Base-by-base conservation (phyloP, 2,797 vertebrate genomes). In the Tolypeutes matacus region DNA sequence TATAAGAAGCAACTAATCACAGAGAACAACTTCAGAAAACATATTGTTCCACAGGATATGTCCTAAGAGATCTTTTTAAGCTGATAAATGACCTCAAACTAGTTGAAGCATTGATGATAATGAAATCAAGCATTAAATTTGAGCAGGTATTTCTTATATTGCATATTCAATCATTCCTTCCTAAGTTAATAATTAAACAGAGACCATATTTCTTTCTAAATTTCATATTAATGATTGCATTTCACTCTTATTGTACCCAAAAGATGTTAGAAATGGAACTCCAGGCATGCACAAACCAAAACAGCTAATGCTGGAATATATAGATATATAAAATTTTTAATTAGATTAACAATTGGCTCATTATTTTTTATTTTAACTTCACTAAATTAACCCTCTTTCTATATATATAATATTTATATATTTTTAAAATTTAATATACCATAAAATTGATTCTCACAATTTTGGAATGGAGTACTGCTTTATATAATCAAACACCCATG, bases 191-290 rank as follows among this genome's bases (percentile, higher is more conserved):
- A 94, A 91, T 80, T 88, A 88, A 65, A 23, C 51, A 18, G 6
- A 49, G 46, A 64, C 14, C n/a, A 60, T 91, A 77, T 82, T 85
- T 96, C 36, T 76, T 86, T 87, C 27, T 84, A 46, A 70, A 56
- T 80, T 20, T 34, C 58, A 34, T 1, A 34, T 27, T 60, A 53
- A 11, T 56, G 46, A 67, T 21, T 93, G 25, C 17, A 46, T 82
- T 89, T 91, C 67, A 56, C 11, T 77, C 29, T 76, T 94, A 73
- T 4, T 88, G 1, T 31, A 88, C n/a, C 14, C 31, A 12, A 62
- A 36, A 91, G 20, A 78, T 73, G 29, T 67, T 29, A 75, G 13
- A 93, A 92, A 49, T 86, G 12, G 11, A 8, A 80, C n/a, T 81
- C 5, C 42, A 84, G 13, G 13, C 62, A 56, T 21, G 14, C 15